Evolutionary conservation across 2,797 vertebrate genomes (phyloP), one percentile per base, ranked within the genome.

Genomic region (Microctenopoma lineatum): DNA sequence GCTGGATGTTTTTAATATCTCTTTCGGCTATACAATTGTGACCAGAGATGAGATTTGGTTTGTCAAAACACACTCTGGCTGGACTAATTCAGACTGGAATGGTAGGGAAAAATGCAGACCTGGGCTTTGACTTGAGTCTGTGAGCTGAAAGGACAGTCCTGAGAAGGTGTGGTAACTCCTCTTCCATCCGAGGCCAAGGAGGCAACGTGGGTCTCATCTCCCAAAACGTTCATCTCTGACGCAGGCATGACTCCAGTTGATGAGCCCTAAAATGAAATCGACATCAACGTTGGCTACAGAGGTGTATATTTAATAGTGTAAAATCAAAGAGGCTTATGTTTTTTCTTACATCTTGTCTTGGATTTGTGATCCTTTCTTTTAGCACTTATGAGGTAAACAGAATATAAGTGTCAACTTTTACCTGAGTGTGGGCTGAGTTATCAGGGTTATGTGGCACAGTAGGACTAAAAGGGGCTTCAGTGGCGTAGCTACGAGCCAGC

Each of bases 401-500:
- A 46, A 38, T 36, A 34, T 0, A 50, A 34, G 7, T 48, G 15
- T 16, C 51, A 45, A 65, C 66, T 45, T 15, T 44, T 67, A 90
- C 91, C 82, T 47, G 65, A 26, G 52, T 45, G 0, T 59, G 50
- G 21, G 39, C 16, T 11, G 59, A 27, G 5, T 21, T 62, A 18
- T 41, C 53, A 16, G 50, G 27, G 41, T 26, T 29, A 75, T 84
- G 66, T 52, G 72, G 36, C 52, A 63, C 38, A 0, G 45, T n/a
- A 26, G 85, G 65, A 51, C 39, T 76, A 47, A 79, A 89, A 16
- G 82, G 70, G 9, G 70, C 56, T 47, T 93, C 92, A 1, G 74
- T 80, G 59, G 84, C 64, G 63, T 88, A 83, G 83, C 90, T 89
- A 41, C 83, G 88, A 56, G 84, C 51, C 59, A 87, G 81, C 29